These are phyloP conservation scores for Cylloceria caligata DNA, from an alignment of 2,888 invertebrate genomes.

Conservation along the genomic window DNA sequence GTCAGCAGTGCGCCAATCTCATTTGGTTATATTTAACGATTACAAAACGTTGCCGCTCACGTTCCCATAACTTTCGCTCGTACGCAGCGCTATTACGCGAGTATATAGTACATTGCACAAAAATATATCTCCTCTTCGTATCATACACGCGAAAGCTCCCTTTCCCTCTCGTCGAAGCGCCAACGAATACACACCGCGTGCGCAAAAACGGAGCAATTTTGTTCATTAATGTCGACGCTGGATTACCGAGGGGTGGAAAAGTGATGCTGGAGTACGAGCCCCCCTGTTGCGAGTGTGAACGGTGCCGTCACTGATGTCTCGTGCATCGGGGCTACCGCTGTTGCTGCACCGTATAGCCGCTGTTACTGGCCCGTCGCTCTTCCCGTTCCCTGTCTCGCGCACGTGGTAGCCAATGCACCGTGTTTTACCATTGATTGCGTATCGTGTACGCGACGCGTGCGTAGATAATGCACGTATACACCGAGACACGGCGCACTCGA, in stretches of 20 bases:
- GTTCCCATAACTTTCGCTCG: conserved; percentile 34
- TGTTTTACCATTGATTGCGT: conserved; percentile 77
- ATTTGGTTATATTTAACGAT: conserved; percentile 29
- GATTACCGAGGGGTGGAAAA: conserved; percentile 63
- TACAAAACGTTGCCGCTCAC: conserved; percentile 31
- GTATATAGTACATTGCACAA: neutral
- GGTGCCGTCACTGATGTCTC: conserved; percentile 45
- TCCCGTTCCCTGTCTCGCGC: conserved; percentile 42
- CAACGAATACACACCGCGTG: conserved; percentile 48
- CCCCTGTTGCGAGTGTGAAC: conserved; percentile 41
- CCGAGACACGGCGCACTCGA: conserved; percentile 51
- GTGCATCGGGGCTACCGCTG: conserved; percentile 52
- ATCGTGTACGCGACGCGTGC: conserved; percentile 74
- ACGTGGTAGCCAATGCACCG: conserved; percentile 49
- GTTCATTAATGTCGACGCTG: conserved; percentile 68
- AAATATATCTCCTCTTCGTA: conserved; percentile 11
- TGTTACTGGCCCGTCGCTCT: conserved; percentile 44
- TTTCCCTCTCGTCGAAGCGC: conserved; percentile 20
- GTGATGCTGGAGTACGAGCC: conserved; percentile 32
- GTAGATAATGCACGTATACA: conserved; percentile 72
- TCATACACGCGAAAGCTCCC: conserved; percentile 30
- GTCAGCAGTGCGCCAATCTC: conserved; percentile 22
- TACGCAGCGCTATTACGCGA: conserved; percentile 24
- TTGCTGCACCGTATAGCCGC: conserved; percentile 63
- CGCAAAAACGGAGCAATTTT: conserved; percentile 63